These are phyloP conservation scores for Lepus oiostolus DNA, from an alignment of 2,797 vertebrate genomes.

Conservation along the genomic window DNA sequence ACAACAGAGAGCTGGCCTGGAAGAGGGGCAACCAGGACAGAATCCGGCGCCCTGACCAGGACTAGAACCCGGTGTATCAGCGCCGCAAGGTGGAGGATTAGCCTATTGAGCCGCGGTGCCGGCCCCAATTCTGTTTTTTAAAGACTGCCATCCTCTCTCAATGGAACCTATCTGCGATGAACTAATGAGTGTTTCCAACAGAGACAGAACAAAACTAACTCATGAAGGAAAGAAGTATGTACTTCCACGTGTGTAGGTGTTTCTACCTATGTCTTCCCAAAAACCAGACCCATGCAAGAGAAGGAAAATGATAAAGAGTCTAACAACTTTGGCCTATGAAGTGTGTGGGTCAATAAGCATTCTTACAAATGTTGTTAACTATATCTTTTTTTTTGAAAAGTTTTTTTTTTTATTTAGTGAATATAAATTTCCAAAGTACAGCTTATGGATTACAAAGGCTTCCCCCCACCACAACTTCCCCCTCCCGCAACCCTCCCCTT, in stretches of 20 bases:
- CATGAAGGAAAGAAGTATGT: neutral
- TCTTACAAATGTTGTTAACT: neutral
- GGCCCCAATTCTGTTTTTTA: neutral
- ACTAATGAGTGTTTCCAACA: conserved; percentile 3
- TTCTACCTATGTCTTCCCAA: neutral
- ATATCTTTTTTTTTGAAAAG: neutral
- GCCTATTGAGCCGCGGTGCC: no score
- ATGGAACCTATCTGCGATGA: neutral
- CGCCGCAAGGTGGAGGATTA: no score
- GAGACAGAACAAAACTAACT: neutral
- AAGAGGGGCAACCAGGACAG: no score
- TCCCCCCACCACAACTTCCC: no score
- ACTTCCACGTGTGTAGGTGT: neutral
- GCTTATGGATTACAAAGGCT: no score
- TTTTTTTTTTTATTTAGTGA: no score
- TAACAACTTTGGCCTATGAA: neutral
- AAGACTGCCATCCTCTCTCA: conserved; percentile 32
- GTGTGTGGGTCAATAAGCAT: neutral
- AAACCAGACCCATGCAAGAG: neutral
- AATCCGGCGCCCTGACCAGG: no score
- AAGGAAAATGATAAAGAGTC: neutral
- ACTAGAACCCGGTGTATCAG: no score
- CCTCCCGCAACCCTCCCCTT: no score
- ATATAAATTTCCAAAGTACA: no score
- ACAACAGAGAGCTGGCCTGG: no score